These are phyloP conservation scores for Eueides isabella DNA, from an alignment of 1,140 invertebrate species.

Conservation along the genomic window DNA sequence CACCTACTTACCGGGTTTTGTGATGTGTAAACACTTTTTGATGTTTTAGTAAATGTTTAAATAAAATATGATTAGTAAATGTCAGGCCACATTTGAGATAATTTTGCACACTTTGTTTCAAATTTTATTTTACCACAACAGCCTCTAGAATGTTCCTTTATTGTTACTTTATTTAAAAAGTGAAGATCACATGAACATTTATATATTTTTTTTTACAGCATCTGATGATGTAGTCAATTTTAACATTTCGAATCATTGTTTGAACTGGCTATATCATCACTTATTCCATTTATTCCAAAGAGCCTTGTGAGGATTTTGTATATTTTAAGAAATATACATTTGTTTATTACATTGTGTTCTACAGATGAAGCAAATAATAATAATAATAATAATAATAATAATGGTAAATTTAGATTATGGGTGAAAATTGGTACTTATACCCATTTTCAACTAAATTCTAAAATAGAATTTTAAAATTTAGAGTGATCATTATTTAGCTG, in stretches of 20 bases:
- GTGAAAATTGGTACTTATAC: too few relatives aligned
- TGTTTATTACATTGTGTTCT: too few relatives aligned
- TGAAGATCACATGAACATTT: constrained; percentile 61
- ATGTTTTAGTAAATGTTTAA: constrained; percentile 60
- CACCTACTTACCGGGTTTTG: too few relatives aligned
- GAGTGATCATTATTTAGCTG: too few relatives aligned
- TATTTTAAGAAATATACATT: too few relatives aligned
- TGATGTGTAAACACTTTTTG: too few relatives aligned
- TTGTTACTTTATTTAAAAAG: constrained; percentile 48
- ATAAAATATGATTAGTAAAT: constrained; percentile 57
- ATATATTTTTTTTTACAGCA: constrained; percentile 48
- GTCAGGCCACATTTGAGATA: constrained; percentile 60
- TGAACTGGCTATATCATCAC: not conserved
- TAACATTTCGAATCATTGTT: not conserved
- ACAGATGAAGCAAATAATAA: too few relatives aligned
- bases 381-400: too few relatives aligned
- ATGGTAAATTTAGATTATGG: too few relatives aligned
- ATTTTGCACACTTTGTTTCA: constrained; percentile 48
- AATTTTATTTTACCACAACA: constrained; percentile 29
- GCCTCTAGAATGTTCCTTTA: constrained; percentile 45
- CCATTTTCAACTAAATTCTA: too few relatives aligned
- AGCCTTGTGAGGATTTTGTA: too few relatives aligned
- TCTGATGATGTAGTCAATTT: not conserved
- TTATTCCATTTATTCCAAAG: constrained; percentile 16
- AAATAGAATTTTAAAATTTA: too few relatives aligned